Base-by-base conservation (phyloP, 2,797 vertebrate genomes). In the Heteromormyrus szaboi region DNA sequence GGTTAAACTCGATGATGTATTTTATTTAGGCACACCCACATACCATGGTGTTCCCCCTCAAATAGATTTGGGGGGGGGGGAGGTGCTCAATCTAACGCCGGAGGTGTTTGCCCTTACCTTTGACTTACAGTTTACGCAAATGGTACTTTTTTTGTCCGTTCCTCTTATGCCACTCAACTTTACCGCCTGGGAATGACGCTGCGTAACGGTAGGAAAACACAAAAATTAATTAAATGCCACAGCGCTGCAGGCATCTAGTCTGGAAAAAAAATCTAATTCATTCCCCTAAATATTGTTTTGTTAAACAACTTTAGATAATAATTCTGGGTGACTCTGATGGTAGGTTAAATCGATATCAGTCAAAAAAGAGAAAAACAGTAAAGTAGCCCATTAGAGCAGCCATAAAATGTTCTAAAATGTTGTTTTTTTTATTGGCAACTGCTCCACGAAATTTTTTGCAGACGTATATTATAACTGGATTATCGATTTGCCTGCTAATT, bases 11-110 rank as follows among this genome's bases (percentile, higher is more conserved):
- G 37, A 56, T 59, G 33, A 85, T 85, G 83, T 85, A 85, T 85
- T 85, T 85, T 51, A 85, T 85, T 85, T 85, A 51, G 83, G 9
- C 83, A 85, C 83, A 85, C 83, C 83, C 83, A 53, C 83, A 85
- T 85, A 85, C 83, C 83, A 53, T 22, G 19, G 19, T 51, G 29
- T 41, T 11, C 41, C 79, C 41, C 41, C 17, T 7, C n/a, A 48
- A 46, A 22, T 12, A 81, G 33, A 41, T 81, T 79, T 17, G 33
- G 33, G 6, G 14, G 3, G 76, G 2, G 41, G 81, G 19, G 11
- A 25, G 81, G 81, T 85, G 22, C 29, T 56, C 85, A 59, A 51
- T 86, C 51, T 33, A 37, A 86, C 53, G 33, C 7, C 33, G 12
- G 51, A n/a, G 51, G 6, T 56, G 51, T 86, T 86, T 86, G 85